phyloP scores from a whole-genome alignment of 2,888 invertebrate species.

The Pollenia amentaria region DNA sequence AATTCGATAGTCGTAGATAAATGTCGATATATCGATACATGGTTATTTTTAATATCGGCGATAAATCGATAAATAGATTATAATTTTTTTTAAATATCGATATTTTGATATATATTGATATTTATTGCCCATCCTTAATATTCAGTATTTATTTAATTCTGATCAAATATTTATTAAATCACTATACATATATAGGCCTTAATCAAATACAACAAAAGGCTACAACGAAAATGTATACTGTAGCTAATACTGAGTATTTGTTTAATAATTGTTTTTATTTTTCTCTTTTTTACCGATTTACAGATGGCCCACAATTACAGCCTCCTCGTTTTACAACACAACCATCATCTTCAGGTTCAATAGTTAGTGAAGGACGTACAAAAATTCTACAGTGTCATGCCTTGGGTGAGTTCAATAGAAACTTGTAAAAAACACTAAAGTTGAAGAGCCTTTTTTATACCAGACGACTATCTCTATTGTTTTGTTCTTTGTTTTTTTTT shows the following conservation, averaged over 20 bases:
- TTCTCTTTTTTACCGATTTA: slow-evolving; percentile 56
- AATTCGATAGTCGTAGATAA: too few relatives aligned
- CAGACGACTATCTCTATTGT: not conserved
- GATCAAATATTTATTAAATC: slow-evolving; percentile 58
- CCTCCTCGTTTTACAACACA: slow-evolving; percentile 95
- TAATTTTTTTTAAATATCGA: not conserved
- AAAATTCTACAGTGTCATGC: slow-evolving; percentile 97
- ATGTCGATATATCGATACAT: too few relatives aligned
- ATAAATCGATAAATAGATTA: too few relatives aligned
- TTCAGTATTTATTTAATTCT: slow-evolving; percentile 39
- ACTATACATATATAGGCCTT: slow-evolving; percentile 5
- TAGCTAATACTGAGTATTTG: slow-evolving; percentile 37
- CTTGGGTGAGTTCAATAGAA: slow-evolving; percentile 88
- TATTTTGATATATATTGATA: too few relatives aligned
- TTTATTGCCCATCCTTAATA: too few relatives aligned
- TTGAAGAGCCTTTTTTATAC: not conserved
- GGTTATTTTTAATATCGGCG: too few relatives aligned
- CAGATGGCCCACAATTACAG: slow-evolving; percentile 85
- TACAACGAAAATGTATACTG: not conserved
- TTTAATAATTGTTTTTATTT: slow-evolving; percentile 48
- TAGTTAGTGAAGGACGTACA: slow-evolving; percentile 93
- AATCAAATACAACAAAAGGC: slow-evolving; percentile 36
- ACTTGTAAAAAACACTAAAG: not conserved
- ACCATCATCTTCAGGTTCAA: slow-evolving; percentile 93
- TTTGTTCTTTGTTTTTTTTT: not conserved